Evolutionary conservation across 2,113 vertebrate genomes (phyloP).

Genomic region (Malaclemys terrapin): DNA sequence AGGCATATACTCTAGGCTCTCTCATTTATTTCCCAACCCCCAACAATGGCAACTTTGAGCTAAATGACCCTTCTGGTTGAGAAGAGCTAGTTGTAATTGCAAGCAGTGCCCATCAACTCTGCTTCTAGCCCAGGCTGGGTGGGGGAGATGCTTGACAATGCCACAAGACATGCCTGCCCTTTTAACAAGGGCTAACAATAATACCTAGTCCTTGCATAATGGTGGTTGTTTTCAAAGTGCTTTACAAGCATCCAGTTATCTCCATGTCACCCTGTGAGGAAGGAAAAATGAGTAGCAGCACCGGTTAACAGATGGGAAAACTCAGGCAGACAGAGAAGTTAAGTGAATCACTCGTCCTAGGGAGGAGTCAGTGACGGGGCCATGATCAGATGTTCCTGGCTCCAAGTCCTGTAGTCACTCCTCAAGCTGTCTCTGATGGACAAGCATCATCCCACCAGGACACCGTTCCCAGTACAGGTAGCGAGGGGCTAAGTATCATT

Average conservation of each 20-base stretch:
- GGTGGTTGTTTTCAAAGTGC: background rate
- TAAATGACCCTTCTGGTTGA: background rate
- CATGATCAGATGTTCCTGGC: conserved; percentile 4
- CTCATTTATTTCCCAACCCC: background rate
- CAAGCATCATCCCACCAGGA: background rate
- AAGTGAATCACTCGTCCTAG: background rate
- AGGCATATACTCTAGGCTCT: background rate
- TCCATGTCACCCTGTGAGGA: background rate
- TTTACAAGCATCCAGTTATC: background rate
- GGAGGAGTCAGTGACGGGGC: background rate
- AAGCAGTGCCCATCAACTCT: background rate
- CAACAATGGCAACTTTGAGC: background rate
- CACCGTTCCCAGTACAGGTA: background rate
- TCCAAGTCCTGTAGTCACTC: background rate
- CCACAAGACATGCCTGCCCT: background rate
- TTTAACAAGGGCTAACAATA: background rate
- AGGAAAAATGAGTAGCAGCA: background rate
- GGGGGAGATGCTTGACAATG: background rate
- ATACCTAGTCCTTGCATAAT: background rate
- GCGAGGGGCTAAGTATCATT: background rate
- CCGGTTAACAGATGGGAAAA: background rate
- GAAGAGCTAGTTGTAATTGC: background rate
- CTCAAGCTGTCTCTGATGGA: background rate
- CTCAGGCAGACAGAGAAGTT: background rate
- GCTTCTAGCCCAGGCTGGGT: background rate